phyloP scores from a whole-genome alignment of 2,888 invertebrate genomes.

The Zeuzera pyrina region DNA sequence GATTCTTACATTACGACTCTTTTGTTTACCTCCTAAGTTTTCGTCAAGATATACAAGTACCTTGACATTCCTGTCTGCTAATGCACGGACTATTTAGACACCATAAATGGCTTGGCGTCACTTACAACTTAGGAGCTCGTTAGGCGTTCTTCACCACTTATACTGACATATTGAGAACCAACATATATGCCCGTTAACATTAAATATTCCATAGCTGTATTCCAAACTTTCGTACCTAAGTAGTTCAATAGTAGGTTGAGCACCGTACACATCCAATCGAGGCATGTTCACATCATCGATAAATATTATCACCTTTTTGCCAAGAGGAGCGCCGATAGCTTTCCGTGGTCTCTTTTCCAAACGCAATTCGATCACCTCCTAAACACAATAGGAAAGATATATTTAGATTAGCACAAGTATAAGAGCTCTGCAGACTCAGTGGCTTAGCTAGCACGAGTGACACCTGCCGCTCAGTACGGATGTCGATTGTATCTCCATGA shows the following conservation, averaged over 20 bases:
- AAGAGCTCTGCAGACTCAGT: too few species aligned
- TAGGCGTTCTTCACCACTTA: background rate
- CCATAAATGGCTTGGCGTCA: too few species aligned
- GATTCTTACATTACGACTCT: too few species aligned
- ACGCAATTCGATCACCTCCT: conserved; percentile 89
- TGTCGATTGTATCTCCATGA: background rate
- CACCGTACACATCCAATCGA: conserved; percentile 87
- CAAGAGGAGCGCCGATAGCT: conserved; percentile 85
- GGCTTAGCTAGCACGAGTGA: too few species aligned
- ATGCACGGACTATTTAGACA: too few species aligned
- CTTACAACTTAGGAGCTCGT: too few species aligned
- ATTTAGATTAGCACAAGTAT: too few species aligned
- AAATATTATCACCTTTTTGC: conserved; percentile 87
- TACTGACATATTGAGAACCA: background rate
- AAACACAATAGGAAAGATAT: too few species aligned
- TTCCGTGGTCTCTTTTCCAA: conserved; percentile 87
- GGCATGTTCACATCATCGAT: conserved; percentile 97
- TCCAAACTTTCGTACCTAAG: conserved; percentile 69
- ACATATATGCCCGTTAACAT: background rate
- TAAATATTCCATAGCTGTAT: background rate
- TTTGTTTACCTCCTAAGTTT: too few species aligned
- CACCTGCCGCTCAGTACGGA: too few species aligned
- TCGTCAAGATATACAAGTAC: too few species aligned
- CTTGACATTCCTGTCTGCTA: too few species aligned
- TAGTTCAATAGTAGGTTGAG: conserved; percentile 93